A percentile compares a stretch with the other conserved stretches of the same genome.
Conservation (phyloP, 2,113 vertebrate species). For the Lipophrys pholis region DNA sequence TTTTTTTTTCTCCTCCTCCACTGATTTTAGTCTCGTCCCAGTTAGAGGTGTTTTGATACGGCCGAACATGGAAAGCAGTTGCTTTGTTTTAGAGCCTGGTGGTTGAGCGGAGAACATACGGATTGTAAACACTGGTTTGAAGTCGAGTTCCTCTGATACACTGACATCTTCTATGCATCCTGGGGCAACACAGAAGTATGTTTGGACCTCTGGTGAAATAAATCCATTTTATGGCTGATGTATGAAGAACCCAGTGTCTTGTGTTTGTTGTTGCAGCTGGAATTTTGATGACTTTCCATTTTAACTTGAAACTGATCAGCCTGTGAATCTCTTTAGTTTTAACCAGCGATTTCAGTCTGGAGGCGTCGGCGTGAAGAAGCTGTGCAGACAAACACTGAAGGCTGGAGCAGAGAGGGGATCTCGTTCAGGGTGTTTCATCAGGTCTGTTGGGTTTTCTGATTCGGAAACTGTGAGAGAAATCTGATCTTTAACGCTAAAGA, state of each 20-base stretch:
- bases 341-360: too few relatives aligned
- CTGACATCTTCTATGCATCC: constrained; percentile 76
- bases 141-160: constrained; percentile 53
- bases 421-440: too few relatives aligned
- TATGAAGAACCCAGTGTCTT: constrained; percentile 54
- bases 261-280: constrained; percentile 32
- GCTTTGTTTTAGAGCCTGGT: too few relatives aligned
- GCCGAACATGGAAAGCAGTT: constrained; percentile 27
- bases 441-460: too few relatives aligned
- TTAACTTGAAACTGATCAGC: too few relatives aligned
- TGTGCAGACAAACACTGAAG: too few relatives aligned
- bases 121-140: constrained; percentile 67
- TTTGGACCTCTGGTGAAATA: constrained; percentile 81
- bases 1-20: constrained; percentile 6
- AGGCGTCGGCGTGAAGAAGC: too few relatives aligned
- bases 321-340: too few relatives aligned
- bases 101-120: constrained; percentile 15
- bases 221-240: constrained; percentile 83
- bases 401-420: too few relatives aligned
- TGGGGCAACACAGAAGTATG: constrained; percentile 66
- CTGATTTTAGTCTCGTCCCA: constrained; percentile 50
- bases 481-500: too few relatives aligned
- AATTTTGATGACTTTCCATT: background rate
- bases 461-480: too few relatives aligned
- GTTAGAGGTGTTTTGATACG: constrained; percentile 58